phyloP scores from a whole-genome alignment of 2,888 invertebrate species.

The Agonopterix alstromeriana region DNA sequence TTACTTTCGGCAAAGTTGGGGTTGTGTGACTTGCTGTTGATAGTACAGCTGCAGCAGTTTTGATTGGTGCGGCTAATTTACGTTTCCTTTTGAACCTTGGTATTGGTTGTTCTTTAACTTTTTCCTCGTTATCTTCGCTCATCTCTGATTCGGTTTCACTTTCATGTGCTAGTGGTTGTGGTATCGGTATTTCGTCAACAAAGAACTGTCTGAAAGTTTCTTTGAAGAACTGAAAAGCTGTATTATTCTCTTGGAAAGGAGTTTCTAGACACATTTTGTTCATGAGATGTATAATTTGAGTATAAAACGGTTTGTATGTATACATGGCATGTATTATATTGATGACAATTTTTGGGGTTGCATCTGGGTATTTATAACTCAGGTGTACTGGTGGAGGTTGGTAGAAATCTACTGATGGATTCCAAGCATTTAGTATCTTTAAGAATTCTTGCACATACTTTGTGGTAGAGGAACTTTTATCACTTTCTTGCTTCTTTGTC shows the following conservation, averaged over 20 bases:
- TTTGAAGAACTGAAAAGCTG: constrained; percentile 45
- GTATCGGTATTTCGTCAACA: constrained; percentile 31
- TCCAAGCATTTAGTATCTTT: constrained; percentile 58
- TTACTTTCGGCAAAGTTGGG: constrained; percentile 34
- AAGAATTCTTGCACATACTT: constrained; percentile 73
- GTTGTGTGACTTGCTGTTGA: constrained; percentile 16
- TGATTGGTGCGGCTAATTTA: constrained; percentile 48
- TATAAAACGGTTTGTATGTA: constrained; percentile 88
- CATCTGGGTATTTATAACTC: constrained; percentile 88
- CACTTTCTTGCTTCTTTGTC: constrained; percentile 34
- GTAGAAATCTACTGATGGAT: constrained; percentile 78
- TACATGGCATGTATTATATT: constrained; percentile 87
- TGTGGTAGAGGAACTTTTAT: constrained; percentile 53
- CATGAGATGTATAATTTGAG: constrained; percentile 92
- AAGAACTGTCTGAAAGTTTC: constrained; percentile 48
- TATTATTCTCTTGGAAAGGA: constrained; percentile 81
- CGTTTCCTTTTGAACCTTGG: constrained; percentile 51
- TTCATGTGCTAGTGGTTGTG: constrained; percentile 8
- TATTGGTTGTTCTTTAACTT: constrained; percentile 19
- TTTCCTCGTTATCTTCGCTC: constrained; percentile 54
- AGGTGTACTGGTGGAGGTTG: constrained; percentile 87
- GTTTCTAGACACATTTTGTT: constrained; percentile 94
- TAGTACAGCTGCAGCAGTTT: constrained; percentile 36
- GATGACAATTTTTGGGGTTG: constrained; percentile 82
- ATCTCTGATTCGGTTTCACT: constrained; percentile 64